A percentile compares a stretch with the other conserved stretches of the same genome.
These are phyloP conservation scores for Peribatodes rhomboidaria DNA, from an alignment of 2,888 invertebrate genomes.

Conservation along the genomic window DNA sequence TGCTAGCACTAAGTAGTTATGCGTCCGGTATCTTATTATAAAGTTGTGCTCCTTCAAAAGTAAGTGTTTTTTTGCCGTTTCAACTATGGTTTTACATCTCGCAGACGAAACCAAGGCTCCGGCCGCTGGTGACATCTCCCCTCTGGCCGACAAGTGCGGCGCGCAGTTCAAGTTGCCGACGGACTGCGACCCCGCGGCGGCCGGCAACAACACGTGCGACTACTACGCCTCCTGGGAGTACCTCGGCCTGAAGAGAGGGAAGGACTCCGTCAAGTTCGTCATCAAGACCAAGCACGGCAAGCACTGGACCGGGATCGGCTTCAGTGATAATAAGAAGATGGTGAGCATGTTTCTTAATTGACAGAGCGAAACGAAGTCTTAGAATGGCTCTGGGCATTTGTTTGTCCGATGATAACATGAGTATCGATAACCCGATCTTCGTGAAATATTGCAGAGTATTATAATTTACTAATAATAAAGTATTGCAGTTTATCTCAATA, in stretches of 20 bases:
- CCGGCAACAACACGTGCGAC: constrained; percentile 88
- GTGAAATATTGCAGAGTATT: no score
- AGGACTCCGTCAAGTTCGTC: constrained; percentile 93
- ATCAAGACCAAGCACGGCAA: constrained; percentile 92
- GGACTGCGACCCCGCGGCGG: constrained; percentile 82
- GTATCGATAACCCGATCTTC: no score
- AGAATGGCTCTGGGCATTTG: no score
- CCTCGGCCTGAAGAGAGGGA: constrained; percentile 85
- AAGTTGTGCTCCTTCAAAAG: no score
- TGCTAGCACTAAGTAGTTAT: no score
- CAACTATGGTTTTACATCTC: no score
- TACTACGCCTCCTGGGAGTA: constrained; percentile 94
- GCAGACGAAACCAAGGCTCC: constrained; percentile 81
- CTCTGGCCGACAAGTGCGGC: constrained; percentile 87
- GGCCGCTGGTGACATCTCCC: constrained; percentile 70
- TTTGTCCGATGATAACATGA: no score
- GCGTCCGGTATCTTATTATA: no score
- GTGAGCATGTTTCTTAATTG: not conserved
- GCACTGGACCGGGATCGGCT: constrained; percentile 96
- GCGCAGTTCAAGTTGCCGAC: constrained; percentile 93
- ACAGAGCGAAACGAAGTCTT: no score
- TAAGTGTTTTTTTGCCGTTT: no score
- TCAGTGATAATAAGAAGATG: constrained; percentile 89
- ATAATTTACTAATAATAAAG: no score
- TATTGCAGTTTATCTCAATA: no score